Base-by-base conservation (phyloP, 37 sponge, comb jelly and placozoan species). In the Halichondria panicea region DNA sequence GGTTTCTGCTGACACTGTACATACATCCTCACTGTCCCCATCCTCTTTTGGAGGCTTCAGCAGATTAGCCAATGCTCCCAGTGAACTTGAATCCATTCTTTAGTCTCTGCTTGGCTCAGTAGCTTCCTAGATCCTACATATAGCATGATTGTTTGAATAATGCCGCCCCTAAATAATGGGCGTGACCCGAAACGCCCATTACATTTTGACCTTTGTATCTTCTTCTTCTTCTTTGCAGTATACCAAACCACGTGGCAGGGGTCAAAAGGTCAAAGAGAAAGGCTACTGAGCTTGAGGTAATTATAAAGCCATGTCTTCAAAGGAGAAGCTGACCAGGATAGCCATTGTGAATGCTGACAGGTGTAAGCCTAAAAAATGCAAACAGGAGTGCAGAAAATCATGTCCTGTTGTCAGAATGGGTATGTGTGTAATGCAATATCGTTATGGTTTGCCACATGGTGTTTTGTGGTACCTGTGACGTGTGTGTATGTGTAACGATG, bases 321-420 rank as follows among this genome's bases (percentile, higher is more conserved):
- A 81, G 39, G 81, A 93, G 44, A 89, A 90, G 53, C 71, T 98
- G 50, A 98, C 99, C 25, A 66, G 99, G 69, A 90, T 98, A 58
- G 99, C 99, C 48, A 92, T 98, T 37, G 99, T 98, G 32, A 98
- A 75, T 61, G 33, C 33, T 8, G 99, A 98, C 76, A 74, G 89
- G 36, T 98, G 99, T 75, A 89, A 90, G 73, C 99, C 99, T 27
- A 98, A 98, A 81, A 94, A 92, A 60, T 98, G 99, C 68, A 79
- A 88, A 22, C 99, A 95, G 50, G 99, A 98, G 73, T 98, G 99
- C 84, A 92, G 87, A 60, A 88, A 83, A 46, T 89, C 89, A 34
- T 98, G 99, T 85, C 99, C 99, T 22, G 99, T 98, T 6, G 85
- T 84, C 44, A 83, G 93, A 77, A 98, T 95, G 93, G 99, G 99